Conservation (phyloP, 2,888 invertebrate genomes). For the Chrysodeixis includens region DNA sequence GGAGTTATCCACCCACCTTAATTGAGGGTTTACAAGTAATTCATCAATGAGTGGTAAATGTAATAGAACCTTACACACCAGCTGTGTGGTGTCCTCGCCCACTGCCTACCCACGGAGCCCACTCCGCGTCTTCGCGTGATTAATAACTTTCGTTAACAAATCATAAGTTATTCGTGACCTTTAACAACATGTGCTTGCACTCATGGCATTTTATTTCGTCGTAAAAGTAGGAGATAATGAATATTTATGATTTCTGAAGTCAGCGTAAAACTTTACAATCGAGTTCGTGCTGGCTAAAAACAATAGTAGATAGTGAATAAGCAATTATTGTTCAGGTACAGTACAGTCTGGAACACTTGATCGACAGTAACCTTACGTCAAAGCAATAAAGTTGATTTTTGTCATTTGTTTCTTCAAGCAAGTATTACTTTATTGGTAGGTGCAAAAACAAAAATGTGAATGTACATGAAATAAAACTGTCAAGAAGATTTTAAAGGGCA, state of each 20-base stretch:
- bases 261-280: neutral
- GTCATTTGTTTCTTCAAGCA: too few relatives aligned
- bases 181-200: slow-evolving; percentile 1
- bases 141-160: slow-evolving; percentile 15
- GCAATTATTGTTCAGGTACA: too few relatives aligned
- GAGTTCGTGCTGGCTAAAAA: neutral
- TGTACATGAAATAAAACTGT: too few relatives aligned
- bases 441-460: too few relatives aligned
- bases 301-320: neutral
- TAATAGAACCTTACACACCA: neutral
- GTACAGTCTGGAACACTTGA: too few relatives aligned
- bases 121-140: slow-evolving; percentile 18
- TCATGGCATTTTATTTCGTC: neutral
- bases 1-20: neutral
- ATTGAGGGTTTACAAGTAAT: neutral
- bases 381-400: too few relatives aligned
- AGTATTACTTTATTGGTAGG: too few relatives aligned
- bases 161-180: slow-evolving; percentile 34
- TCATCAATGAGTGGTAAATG: neutral
- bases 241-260: neutral
- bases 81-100: slow-evolving; percentile 10
- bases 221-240: neutral
- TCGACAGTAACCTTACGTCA: too few relatives aligned
- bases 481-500: too few relatives aligned
- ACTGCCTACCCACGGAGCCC: slow-evolving; percentile 16